Percentiles rank a stretch among this genome's conserved stretches.
These are phyloP conservation scores for Malthinus flaveolus DNA, from an alignment of 2,888 invertebrate genomes.

Conservation along the genomic window DNA sequence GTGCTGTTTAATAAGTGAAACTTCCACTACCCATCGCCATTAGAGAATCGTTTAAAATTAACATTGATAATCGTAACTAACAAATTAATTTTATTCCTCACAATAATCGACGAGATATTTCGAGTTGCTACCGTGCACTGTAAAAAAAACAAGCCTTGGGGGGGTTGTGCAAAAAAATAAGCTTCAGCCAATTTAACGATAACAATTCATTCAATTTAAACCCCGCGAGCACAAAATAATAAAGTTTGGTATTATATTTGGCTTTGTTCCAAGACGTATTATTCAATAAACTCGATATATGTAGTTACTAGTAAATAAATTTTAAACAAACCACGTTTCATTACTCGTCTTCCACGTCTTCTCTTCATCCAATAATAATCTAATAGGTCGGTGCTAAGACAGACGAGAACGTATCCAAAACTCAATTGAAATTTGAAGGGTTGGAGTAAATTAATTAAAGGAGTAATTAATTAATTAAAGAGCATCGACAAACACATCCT, in stretches of 20 bases:
- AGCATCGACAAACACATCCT: slow-evolving; percentile 40
- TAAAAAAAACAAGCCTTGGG: no score
- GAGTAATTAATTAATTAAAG: slow-evolving; percentile 44
- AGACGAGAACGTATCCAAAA: slow-evolving; percentile 14
- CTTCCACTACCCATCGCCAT: slow-evolving; percentile 21
- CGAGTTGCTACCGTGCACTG: no score
- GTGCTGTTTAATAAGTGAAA: slow-evolving; percentile 33
- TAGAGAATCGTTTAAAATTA: no score
- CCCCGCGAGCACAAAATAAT: slow-evolving; percentile 12
- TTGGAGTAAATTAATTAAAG: slow-evolving; percentile 42
- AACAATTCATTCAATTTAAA: not conserved
- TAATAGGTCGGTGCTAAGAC: slow-evolving; percentile 14
- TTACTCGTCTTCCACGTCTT: slow-evolving; percentile 1
- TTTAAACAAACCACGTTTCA: slow-evolving; percentile 9
- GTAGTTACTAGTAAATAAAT: slow-evolving; percentile 19
- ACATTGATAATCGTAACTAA: no score
- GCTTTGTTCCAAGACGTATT: slow-evolving; percentile 7
- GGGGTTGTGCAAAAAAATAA: no score
- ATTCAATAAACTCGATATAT: slow-evolving; percentile 16
- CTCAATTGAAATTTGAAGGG: slow-evolving; percentile 21
- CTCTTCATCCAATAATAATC: not conserved
- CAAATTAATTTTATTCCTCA: not conserved
- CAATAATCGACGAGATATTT: slow-evolving; percentile 1
- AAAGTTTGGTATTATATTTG: no score
- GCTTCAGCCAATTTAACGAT: no score